Base-by-base conservation (phyloP, 1,140 invertebrate genomes). In the Trachymyrmex septentrionalis region DNA sequence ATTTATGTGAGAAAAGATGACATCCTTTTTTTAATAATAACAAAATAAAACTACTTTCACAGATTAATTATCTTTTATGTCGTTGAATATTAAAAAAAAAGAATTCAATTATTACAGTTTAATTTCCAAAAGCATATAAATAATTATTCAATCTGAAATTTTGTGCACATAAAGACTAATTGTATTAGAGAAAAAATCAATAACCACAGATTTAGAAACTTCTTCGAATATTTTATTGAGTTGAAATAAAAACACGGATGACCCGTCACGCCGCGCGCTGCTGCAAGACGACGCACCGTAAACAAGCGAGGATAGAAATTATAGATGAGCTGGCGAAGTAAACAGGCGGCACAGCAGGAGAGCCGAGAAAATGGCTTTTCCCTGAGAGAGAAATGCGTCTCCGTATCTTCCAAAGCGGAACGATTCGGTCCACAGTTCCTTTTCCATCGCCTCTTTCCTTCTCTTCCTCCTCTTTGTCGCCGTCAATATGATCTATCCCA, bases 291-390 rank as follows among this genome's bases (percentile, higher is more conserved):
- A 63, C 63, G 71, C 71, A 75, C 63, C 73, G 67, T 86, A 80
- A 86, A 87, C 73, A 86, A 88, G 84, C 53, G 38, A 81, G 34
- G 44, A 88, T 87, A 85, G 85, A 86, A 88, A 88, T 88, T 88
- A 88, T 82, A 88, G 86, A 88, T 88, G 85, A 88, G 66, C 53
- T 44, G 30, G 44, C 53, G 53, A 59, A 71, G 76, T 88, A 88
- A 88, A 87, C 75, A 87, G 86, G 73, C 86, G 84, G 66, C 61
- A 57, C 84, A 38, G 77, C 64, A 71, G 69, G 80, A 84, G 69
- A 86, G 77, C 57, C 85, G 85, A 86, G 87, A 86, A 86, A 88
- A 88, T 87, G 85, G 85, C 85, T 86, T 86, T 87, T 87, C 44
- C 87, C 77, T 69, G 48, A 1, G 76, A 86, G 80, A 84, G 85